A percentile compares a stretch with the other conserved stretches of the same genome.
Evolutionary conservation across 2,888 invertebrate species (phyloP).

Genomic region (Lydus trimaculatus): DNA sequence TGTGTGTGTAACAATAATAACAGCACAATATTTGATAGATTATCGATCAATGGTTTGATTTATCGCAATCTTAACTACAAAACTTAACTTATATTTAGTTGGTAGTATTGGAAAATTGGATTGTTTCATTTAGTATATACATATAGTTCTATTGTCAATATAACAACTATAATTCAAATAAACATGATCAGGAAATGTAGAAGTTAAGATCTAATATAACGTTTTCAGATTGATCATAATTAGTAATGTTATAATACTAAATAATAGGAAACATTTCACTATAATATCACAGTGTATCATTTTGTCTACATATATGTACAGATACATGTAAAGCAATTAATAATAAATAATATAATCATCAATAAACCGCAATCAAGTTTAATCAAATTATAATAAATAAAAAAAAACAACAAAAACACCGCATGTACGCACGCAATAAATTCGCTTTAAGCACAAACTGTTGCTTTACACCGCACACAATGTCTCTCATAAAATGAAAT

Average conservation of each 20-base stretch:
- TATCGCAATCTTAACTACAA: not conserved
- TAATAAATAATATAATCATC: constrained; percentile 3
- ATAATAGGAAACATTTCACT: constrained; percentile 24
- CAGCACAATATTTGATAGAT: not conserved
- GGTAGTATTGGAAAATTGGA: not conserved
- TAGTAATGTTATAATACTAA: constrained; percentile 28
- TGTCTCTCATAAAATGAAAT: not conserved
- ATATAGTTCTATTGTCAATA: not conserved
- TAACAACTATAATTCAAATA: constrained; percentile 19
- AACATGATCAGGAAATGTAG: constrained; percentile 37
- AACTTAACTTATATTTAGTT: not conserved
- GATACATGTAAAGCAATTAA: not conserved
- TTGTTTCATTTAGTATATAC: not conserved
- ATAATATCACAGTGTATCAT: constrained; percentile 19
- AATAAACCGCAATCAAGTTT: not conserved
- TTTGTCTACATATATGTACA: not conserved
- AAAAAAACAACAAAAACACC: not conserved
- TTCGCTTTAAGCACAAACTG: not conserved
- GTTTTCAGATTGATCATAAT: constrained; percentile 30
- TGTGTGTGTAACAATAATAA: not conserved
- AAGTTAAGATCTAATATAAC: constrained; percentile 33
- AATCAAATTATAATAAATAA: not conserved
- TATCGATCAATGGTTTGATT: not conserved
- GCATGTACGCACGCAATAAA: not conserved
- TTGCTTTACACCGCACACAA: not conserved